A percentile compares a stretch with the other conserved stretches of the same genome.
Conservation (phyloP, 2,888 invertebrate species). For the Pristionchus entomophagus region DNA sequence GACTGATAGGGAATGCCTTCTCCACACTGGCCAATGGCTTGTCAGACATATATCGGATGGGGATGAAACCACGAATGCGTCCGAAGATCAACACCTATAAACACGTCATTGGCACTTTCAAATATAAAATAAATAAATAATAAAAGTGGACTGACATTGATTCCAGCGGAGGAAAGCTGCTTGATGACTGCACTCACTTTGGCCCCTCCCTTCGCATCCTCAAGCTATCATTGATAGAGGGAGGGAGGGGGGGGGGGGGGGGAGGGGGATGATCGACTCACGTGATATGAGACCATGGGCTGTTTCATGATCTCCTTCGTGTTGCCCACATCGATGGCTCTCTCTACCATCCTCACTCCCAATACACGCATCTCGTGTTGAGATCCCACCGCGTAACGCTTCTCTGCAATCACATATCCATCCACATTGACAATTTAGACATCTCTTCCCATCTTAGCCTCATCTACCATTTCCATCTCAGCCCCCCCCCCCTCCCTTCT, state of each 20-base stretch:
- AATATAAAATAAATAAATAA: neutral
- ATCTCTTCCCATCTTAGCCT: no score
- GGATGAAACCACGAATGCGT: slow-evolving; percentile 63
- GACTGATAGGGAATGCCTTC: slow-evolving; percentile 55
- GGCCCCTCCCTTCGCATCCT: slow-evolving; percentile 49
- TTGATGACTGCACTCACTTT: slow-evolving; percentile 47
- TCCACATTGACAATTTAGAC: neutral
- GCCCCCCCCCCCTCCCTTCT: neutral
- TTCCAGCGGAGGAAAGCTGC: slow-evolving; percentile 50
- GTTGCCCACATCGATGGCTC: slow-evolving; percentile 65
- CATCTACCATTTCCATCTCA: no score
- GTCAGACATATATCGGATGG: slow-evolving; percentile 60
- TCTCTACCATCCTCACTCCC: slow-evolving; percentile 64
- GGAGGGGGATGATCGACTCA: slow-evolving; percentile 34
- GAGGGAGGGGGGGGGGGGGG: no score
- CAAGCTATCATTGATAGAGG: neutral
- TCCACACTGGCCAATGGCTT: slow-evolving; percentile 53
- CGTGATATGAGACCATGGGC: slow-evolving; percentile 62
- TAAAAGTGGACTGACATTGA: neutral
- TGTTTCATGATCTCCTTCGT: slow-evolving; percentile 66
- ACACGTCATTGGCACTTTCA: neutral
- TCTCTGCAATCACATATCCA: neutral
- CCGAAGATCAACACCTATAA: slow-evolving; percentile 53
- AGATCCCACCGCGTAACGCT: slow-evolving; percentile 60
- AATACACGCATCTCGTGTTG: slow-evolving; percentile 66